A percentile compares a stretch with the other conserved stretches of the same genome.
Conservation (phyloP, 2,797 vertebrate genomes). For the Artibeus lituratus region DNA sequence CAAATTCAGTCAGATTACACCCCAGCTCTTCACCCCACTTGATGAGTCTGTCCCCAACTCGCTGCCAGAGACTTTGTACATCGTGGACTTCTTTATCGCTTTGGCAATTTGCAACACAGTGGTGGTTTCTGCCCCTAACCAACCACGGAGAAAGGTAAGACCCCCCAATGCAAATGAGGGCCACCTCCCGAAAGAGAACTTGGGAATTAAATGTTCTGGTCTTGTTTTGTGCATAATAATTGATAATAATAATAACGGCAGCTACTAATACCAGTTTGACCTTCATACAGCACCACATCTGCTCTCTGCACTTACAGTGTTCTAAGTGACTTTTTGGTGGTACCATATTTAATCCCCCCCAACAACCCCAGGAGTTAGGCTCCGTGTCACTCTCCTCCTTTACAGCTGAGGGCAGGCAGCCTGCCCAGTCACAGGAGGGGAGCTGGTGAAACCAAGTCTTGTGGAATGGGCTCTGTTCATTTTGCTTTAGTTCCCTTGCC, state of each 20-base stretch:
- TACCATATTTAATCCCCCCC: neutral
- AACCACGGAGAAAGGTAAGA: slow-evolving; percentile 86
- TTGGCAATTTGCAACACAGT: slow-evolving; percentile 96
- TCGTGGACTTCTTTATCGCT: slow-evolving; percentile 95
- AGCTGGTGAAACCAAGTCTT: neutral
- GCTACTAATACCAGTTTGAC: neutral
- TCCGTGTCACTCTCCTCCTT: neutral
- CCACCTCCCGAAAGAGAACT: neutral
- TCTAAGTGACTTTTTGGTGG: neutral
- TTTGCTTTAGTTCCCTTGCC: neutral
- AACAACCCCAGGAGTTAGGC: neutral
- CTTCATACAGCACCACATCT: neutral
- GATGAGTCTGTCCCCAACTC: slow-evolving; percentile 28
- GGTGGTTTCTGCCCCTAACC: slow-evolving; percentile 91
- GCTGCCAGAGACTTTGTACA: slow-evolving; percentile 85
- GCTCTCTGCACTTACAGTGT: neutral
- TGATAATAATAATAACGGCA: neutral
- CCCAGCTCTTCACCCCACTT: slow-evolving; percentile 53
- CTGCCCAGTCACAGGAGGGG: neutral
- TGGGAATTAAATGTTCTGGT: neutral
- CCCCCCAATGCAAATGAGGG: neutral
- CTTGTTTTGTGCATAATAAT: neutral
- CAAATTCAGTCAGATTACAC: slow-evolving; percentile 86
- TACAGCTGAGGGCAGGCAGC: neutral
- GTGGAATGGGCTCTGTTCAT: neutral